These are phyloP conservation scores for Butorides virescens DNA, from an alignment of 2,113 vertebrate species.

Conservation along the genomic window DNA sequence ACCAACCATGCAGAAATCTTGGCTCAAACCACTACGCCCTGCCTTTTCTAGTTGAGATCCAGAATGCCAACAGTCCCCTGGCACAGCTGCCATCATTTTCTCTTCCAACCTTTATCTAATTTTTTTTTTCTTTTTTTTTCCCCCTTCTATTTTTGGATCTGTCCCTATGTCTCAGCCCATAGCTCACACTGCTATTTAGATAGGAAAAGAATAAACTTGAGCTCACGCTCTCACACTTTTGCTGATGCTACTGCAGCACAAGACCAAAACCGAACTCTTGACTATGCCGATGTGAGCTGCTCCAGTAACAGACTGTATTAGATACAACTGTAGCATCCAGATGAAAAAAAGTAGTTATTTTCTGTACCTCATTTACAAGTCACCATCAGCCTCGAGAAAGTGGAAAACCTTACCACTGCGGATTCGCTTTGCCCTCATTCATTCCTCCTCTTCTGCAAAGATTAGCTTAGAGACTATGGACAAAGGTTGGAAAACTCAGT, in stretches of 20 bases:
- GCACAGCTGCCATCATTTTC: neutral
- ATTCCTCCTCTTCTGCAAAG: neutral
- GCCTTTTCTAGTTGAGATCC: neutral
- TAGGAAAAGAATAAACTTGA: neutral
- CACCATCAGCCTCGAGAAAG: neutral
- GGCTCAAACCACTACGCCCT: neutral
- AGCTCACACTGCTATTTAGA: neutral
- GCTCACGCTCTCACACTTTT: neutral
- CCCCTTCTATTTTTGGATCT: neutral
- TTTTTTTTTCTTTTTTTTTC: neutral
- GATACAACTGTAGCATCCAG: neutral
- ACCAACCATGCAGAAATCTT: neutral
- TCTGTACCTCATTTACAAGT: neutral
- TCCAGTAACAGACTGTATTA: neutral
- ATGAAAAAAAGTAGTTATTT: neutral
- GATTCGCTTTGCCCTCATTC: neutral
- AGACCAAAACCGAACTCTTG: neutral
- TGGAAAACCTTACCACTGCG: neutral
- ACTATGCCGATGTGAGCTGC: neutral
- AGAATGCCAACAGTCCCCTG: neutral
- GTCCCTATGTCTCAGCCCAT: neutral
- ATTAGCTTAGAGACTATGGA: neutral
- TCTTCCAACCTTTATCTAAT: neutral
- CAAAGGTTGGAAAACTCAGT: neutral
- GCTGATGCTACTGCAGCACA: neutral